phyloP scores from a whole-genome alignment of 2,797 vertebrate species.

The Podarcis siculus region DNA sequence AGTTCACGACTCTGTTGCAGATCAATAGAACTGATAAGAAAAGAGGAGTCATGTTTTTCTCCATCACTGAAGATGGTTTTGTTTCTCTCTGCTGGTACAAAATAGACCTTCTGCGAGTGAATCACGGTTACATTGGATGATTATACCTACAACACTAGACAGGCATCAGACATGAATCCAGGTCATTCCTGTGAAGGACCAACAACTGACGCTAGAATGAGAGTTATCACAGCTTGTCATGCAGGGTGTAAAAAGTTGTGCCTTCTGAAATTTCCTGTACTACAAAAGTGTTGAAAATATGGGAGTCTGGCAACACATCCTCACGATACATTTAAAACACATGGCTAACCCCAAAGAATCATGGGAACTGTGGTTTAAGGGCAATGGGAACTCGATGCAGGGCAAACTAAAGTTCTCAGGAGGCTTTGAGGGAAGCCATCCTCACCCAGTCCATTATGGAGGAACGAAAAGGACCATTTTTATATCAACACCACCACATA shows the following conservation, averaged over 20 bases:
- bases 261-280: background rate
- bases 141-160: background rate
- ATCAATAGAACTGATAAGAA: background rate
- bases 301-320: no score
- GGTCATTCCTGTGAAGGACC: background rate
- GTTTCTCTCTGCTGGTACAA: background rate
- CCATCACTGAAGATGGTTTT: background rate
- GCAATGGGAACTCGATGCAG: no score
- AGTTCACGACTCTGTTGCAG: background rate
- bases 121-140: background rate
- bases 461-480: no score
- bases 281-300: background rate
- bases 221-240: background rate
- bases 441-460: no score
- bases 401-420: no score
- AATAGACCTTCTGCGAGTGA: background rate
- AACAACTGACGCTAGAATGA: background rate
- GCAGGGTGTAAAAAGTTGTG: background rate
- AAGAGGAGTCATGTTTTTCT: background rate
- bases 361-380: no score
- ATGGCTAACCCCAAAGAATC: no score
- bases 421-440: no score
- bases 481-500: no score
- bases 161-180: background rate
- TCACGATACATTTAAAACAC: no score